Evolutionary conservation across 30 jellyfish, hydroid and myxozoan species (phyloP), one percentile per base, ranked within the genome.

Genomic region (Hydractinia symbiolongicarpus): DNA sequence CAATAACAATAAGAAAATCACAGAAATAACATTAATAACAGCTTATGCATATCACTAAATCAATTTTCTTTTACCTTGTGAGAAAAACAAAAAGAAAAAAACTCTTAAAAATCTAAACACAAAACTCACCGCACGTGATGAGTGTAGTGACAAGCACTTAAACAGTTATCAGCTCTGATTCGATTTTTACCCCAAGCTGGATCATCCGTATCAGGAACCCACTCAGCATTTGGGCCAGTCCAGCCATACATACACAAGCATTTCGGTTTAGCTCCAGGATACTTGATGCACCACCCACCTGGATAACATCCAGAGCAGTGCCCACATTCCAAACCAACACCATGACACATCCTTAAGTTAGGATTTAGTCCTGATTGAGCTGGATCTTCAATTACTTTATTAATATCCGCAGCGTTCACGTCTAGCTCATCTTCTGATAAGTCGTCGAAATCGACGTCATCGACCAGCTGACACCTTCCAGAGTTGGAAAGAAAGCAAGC

Each of bases 231-330:
- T 6, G 73, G 74, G n/a, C 84, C 84, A 54, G 84, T 76, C 84
- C 84, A 55, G 1, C 84, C 84, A 17, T 76, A 76, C 74, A 50
- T 76, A 53, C 84, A 76, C 73, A 76, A 50, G 55, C 84, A 76
- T 55, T 56, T 53, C 17, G 74, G 74, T 7, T 13, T 64, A 6
- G 6, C 7, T 6, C 74, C 74, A 1, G 19, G 74, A 64, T 64
- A n/a, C 7, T 13, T 7, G 7, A 64, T 64, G 40, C 74, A 64
- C 74, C 74, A 64, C 4, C 74, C 74, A n/a, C 74, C 74, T n/a
- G 74, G 9, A 13, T 64, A 7, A 51, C 74, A 64, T 7, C 40
- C 74, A 0, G 52, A 44, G 40, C 74, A 64, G 16, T 13, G 74
- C 7, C 4, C 9, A 13, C 74, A 64, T 1, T 64, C 74, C 9